A percentile compares a stretch with the other conserved stretches of the same genome.
Evolutionary conservation across 1,140 invertebrate species (phyloP).

Genomic region (Chironomus striatipennis): DNA sequence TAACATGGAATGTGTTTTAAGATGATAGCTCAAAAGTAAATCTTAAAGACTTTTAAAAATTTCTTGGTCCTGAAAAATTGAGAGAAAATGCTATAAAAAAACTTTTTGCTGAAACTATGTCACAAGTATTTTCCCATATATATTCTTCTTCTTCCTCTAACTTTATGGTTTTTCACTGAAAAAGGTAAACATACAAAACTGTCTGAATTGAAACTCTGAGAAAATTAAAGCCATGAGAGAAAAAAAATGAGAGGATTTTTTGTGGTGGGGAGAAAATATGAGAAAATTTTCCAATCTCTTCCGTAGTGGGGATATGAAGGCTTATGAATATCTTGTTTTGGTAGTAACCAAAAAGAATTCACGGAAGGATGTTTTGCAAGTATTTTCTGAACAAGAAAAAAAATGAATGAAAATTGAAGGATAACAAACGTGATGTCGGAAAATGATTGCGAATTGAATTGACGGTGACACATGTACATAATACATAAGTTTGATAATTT

Average conservation of each 20-base stretch:
- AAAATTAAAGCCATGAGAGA: neutral
- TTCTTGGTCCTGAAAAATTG: too few relatives aligned
- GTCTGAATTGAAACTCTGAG: neutral
- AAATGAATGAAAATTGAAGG: neutral
- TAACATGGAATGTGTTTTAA: too few relatives aligned
- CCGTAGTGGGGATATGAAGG: neutral
- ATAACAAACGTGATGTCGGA: neutral
- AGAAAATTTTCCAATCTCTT: neutral
- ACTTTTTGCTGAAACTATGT: neutral
- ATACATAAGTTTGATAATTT: neutral
- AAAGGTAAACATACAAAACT: neutral
- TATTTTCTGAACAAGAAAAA: neutral
- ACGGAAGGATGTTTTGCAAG: too few relatives aligned
- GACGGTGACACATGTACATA: constrained; percentile 5
- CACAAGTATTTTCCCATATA: neutral
- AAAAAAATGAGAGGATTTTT: neutral
- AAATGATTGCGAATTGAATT: constrained; percentile 2
- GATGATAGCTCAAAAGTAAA: too few relatives aligned
- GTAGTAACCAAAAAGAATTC: too few relatives aligned
- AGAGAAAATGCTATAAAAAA: neutral
- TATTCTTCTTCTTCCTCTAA: neutral
- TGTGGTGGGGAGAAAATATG: neutral
- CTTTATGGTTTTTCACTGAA: constrained; percentile 14
- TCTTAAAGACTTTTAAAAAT: too few relatives aligned
- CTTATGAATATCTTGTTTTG: neutral